These are phyloP conservation scores for Dreissena polymorpha DNA, from an alignment of 1,140 invertebrate genomes.

Conservation along the genomic window DNA sequence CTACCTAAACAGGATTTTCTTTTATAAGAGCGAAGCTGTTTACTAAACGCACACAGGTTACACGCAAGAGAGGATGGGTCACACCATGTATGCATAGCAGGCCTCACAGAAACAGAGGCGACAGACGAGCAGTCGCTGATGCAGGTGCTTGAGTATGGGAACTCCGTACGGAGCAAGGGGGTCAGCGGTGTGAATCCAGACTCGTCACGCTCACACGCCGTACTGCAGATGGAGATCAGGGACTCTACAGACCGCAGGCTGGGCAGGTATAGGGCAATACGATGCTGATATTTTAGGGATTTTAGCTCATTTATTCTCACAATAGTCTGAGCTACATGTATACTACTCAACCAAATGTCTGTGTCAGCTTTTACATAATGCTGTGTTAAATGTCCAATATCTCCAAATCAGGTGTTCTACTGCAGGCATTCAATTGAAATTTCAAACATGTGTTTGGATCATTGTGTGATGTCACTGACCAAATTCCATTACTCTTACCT, in stretches of 20 bases:
- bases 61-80: constrained; percentile 77
- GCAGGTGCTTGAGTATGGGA: constrained; percentile 76
- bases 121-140: constrained; percentile 71
- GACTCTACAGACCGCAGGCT: constrained; percentile 67
- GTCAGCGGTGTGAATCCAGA: constrained; percentile 77
- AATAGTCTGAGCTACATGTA: no score
- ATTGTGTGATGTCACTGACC: no score
- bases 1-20: no score
- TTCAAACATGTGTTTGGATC: no score
- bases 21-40: no score
- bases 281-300: neutral
- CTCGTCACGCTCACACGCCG: constrained; percentile 79
- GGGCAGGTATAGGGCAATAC: constrained; percentile 69
- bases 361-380: no score
- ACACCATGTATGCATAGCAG: constrained; percentile 77
- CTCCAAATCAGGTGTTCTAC: no score
- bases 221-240: constrained; percentile 77
- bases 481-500: no score
- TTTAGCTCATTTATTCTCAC: no score
- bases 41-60: constrained; percentile 60
- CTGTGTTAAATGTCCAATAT: no score
- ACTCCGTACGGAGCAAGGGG: constrained; percentile 76
- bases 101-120: constrained; percentile 76
- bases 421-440: no score
- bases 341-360: no score